Evolutionary conservation across 2,888 invertebrate species (phyloP), one percentile per base, ranked within the genome.

Genomic region (Tribolium freemani): DNA sequence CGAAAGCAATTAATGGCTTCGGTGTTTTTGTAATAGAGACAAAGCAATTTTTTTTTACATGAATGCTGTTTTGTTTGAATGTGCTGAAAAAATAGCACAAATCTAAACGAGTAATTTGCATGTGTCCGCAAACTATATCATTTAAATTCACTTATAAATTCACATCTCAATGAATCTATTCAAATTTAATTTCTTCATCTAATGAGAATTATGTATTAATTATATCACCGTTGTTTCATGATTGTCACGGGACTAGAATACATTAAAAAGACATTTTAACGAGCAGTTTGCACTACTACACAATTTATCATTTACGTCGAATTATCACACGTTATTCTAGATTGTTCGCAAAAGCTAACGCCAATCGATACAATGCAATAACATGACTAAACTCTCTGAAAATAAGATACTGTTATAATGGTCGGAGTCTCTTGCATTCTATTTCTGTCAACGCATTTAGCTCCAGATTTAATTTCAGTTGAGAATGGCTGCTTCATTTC

Each of bases 181-280:
- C 10, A 60, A 45, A 45, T 20, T 45, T 20, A 60, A 60, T 60
- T 60, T 60, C 60, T 60, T 60, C 48, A 56, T 26, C 26, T 67
- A 38, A 63, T 63, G 50, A 51, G 13, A 63, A 63, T 63, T 13
- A 30, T 51, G 51, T 63, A 63, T 63, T 63, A 63, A 63, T 50
- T 11, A 31, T 63, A 46, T 60, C 46, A 60, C 46, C 46, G 20
- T 57, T 56, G 31, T 30, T 46, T 60, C 46, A 45, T 20, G 46
- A 10, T 21, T 5, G n/a, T 6, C 54, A n/a, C 1, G 54, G 10
- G 54, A 60, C 11, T 21, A 31, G 38, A 60, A 60, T 21, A 21
- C 45, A 60, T 60, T 60, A 46, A 31, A 56, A 9, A 30, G 30
- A 56, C 54, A 31, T 30, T 30, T 31, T 30, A 30, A 48, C 30